Evolutionary conservation across 2,888 invertebrate species (phyloP), one percentile per base, ranked within the genome.

Genomic region (Drosophila monieri): DNA sequence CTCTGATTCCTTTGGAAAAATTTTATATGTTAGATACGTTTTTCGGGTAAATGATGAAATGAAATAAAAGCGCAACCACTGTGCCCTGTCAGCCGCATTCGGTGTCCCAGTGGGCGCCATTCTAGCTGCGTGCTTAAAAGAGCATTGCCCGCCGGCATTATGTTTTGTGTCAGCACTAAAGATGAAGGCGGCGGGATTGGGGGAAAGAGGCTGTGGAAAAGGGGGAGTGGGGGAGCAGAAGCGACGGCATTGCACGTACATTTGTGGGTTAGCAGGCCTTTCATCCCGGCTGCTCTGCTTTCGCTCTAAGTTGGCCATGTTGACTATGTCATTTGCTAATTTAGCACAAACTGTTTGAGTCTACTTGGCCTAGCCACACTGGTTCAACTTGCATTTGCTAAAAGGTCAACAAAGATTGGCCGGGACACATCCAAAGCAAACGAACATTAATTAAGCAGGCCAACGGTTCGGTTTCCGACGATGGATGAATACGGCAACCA

Each of bases 81-180:
- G 65, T 68, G 44, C 49, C 48, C 8, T 51, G 21, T 35, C 61
- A 52, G 37, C 53, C 48, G 25, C 52, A 41, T 65, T 55, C 46
- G 66, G 43, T 12, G 43, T 53, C 67, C 52, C 64, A 35, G 47
- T 57, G 44, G 73, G 57, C 57, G 55, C 68, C 64, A 81, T 79
- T 71, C 67, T 71, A 62, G 67, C 68, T 76, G 80, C 69, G 84
- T 89, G 87, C 87, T 89, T 78, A 77, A 87, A 89, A 84, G 87
- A 87, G 88, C 89, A 87, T 89, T 87, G 87, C 89, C 89, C 89
- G 87, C 74, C 84, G 88, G 86, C 88, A 80, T 88, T 86, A 86
- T 86, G 83, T 83, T 85, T 79, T 79, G 86, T 85, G 86, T 83
- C 86, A 85, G 75, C 81, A 67, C 71, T 54, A 56, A 74, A 80